Evolutionary conservation across 2,113 vertebrate genomes (phyloP), one percentile per base, ranked within the genome.

Genomic region (Oreotragus oreotragus): DNA sequence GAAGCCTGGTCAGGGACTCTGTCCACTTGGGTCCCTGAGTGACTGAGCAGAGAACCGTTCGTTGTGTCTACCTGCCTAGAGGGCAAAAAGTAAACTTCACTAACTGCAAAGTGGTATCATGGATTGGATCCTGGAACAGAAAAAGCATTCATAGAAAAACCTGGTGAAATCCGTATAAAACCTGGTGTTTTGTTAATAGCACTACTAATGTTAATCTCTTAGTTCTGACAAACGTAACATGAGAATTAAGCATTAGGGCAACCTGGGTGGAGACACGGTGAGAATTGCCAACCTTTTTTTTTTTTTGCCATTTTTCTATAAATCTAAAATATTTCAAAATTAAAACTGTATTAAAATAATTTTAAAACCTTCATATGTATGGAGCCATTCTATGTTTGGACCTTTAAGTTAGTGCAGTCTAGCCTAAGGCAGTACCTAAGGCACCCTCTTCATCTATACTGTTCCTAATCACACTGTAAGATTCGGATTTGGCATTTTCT

Each of bases 281-380:
- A 36, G 30, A 60, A 66, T 6, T 16, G 12, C 6, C 8, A 19
- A 25, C n/a, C n/a, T 12, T 85, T 51, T 27, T 27, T 57, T 55
- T 9, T 57, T 28, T 83, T 9, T 43, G 25, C 3, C 53, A 77
- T 43, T 62, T 89, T 84, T 73, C 10, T 7, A 28, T 88, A 39
- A 39, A n/a, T 87, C 36, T 90, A 84, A 91, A 96, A 36, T 84
- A 95, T 47, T 80, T 47, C 6, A 45, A 90, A 66, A 81, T 93
- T n/a, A 39, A 92, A 94, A 53, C 1, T 3, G 5, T 45, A 36
- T 73, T 64, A 62, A 81, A 57, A 36, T 51, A 43, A 66, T n/a
- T 64, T 64, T 4, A 70, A 79, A 55, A 10, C 5, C 12, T 43
- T 81, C 19, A 21, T 33, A 16, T 73, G 5, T 45, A 23, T 33